A percentile compares a stretch with the other conserved stretches of the same genome.
phyloP scores from a whole-genome alignment of 2,888 invertebrate species.

The Trypoxylon attenuatum region DNA sequence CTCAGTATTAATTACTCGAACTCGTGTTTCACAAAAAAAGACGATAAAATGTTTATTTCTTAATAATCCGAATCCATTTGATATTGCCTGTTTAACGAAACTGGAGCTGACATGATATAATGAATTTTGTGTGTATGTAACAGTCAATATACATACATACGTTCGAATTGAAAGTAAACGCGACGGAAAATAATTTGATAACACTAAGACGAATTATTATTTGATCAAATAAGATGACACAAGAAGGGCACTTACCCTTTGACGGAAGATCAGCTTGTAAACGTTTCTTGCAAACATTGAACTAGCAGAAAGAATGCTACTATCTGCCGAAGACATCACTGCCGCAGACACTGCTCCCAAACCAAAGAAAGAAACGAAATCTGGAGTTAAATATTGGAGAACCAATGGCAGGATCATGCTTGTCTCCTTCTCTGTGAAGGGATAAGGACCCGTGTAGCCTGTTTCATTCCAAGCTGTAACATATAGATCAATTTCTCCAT shows the following conservation, averaged over 20 bases:
- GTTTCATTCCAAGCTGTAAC: conserved; percentile 96
- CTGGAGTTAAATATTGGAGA: conserved; percentile 95
- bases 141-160: no score
- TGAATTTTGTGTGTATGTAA: no score
- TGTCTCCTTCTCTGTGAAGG: conserved; percentile 85
- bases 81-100: no score
- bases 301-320: conserved; percentile 97
- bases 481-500: conserved; percentile 3
- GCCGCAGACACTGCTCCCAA: conserved; percentile 99
- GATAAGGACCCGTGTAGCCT: conserved; percentile 85
- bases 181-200: no score
- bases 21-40: no score
- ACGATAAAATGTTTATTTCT: no score
- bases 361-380: conserved; percentile 97
- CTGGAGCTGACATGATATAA: no score
- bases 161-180: no score
- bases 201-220: not conserved
- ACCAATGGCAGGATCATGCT: conserved; percentile 98
- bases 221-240: no score
- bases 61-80: no score
- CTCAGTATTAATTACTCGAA: no score
- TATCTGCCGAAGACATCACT: conserved; percentile 99
- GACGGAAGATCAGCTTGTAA: conserved; percentile 97
- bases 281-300: conserved; percentile 99
- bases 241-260: conserved; percentile 83